Conservation (phyloP, 2,113 vertebrate genomes). For the Lepus americanus region DNA sequence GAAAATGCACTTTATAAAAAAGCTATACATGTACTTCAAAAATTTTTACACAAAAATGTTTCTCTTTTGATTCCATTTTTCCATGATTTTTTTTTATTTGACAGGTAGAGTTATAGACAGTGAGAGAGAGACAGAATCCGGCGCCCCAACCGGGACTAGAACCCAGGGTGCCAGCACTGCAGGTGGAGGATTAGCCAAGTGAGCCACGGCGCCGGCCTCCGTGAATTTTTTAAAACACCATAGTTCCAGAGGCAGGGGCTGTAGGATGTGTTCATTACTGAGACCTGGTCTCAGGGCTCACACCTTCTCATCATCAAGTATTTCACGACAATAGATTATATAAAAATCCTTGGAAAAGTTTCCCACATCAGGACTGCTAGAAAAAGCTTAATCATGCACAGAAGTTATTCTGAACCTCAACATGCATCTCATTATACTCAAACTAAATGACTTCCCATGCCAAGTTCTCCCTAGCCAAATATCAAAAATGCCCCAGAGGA, state of each 20-base stretch:
- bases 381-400: not conserved
- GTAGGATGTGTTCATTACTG: not conserved
- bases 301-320: not conserved
- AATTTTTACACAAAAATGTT: no score
- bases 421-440: not conserved
- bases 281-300: not conserved
- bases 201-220: no score
- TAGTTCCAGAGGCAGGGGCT: not conserved
- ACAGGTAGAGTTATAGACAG: no score
- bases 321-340: accelerated
- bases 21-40: no score
- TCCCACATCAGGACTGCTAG: not conserved
- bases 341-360: not conserved
- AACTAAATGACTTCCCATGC: not conserved
- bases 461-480: not conserved
- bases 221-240: no score
- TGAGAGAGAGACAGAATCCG: no score
- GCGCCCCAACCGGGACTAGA: no score
- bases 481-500: not conserved
- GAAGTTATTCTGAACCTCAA: not conserved
- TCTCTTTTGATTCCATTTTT: no score
- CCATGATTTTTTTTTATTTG: no score
- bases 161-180: no score
- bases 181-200: no score
- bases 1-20: no score